Percentiles rank a stretch among this genome's conserved stretches.
phyloP scores from a whole-genome alignment of 1,140 invertebrate species.

The Lysiphlebus fabarum region DNA sequence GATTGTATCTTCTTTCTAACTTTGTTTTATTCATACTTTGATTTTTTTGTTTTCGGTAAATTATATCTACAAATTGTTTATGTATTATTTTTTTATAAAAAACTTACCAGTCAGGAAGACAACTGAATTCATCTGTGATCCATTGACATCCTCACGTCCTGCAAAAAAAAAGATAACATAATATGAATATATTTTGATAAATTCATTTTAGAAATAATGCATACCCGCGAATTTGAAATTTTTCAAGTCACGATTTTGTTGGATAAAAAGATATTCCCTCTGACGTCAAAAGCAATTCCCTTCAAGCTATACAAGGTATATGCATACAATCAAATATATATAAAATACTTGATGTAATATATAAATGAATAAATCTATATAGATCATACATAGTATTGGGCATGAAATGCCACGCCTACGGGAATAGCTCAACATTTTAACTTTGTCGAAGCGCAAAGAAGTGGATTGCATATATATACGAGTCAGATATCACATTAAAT shows the following conservation, averaged over 20 bases:
- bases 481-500: constrained; percentile 9
- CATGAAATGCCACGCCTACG: constrained; percentile 20
- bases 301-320: constrained; percentile 4
- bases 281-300: constrained; percentile 26
- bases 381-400: constrained; percentile 12
- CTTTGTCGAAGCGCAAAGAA: constrained; percentile 18
- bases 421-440: constrained; percentile 20
- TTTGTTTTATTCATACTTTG: not conserved
- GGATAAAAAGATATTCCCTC: constrained; percentile 24
- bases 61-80: not conserved
- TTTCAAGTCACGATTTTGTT: constrained; percentile 24
- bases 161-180: constrained; percentile 33
- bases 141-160: constrained; percentile 40
- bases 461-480: constrained; percentile 15
- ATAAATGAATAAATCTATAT: not conserved
- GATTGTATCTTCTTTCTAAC: not conserved
- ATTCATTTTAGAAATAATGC: constrained; percentile 23
- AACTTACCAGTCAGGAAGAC: constrained; percentile 43
- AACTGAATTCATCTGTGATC: constrained; percentile 48
- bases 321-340: not conserved
- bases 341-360: constrained; percentile 7
- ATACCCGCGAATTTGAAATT: constrained; percentile 25
- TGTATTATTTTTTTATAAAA: constrained; percentile 16
- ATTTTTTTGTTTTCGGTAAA: not conserved
- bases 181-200: constrained; percentile 16